phyloP scores from a whole-genome alignment of 2,797 vertebrate genomes.

The Phoeniculus purpureus region DNA sequence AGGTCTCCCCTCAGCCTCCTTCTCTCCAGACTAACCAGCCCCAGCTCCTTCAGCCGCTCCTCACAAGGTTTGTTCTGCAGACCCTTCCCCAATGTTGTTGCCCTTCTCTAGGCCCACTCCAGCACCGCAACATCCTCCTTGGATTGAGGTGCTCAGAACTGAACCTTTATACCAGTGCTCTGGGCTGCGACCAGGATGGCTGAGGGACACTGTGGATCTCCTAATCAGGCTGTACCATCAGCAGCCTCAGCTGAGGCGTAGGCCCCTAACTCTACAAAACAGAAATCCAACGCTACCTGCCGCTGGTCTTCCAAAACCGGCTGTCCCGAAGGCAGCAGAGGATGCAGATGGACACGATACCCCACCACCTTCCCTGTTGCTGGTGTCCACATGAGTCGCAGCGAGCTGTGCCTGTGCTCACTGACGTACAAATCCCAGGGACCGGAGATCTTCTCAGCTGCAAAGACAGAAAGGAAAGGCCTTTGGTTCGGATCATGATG shows the following conservation, averaged over 20 bases:
- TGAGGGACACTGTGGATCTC: background rate
- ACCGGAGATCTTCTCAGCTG: slow-evolving; percentile 79
- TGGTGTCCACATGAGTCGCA: slow-evolving; percentile 85
- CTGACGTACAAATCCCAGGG: slow-evolving; percentile 84
- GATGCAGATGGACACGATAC: slow-evolving; percentile 80
- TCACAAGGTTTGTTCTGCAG: no score
- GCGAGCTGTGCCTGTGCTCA: slow-evolving; percentile 81
- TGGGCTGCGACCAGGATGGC: background rate
- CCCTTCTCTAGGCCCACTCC: no score
- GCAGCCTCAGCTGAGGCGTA: background rate
- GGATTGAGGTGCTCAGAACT: no score
- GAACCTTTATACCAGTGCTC: background rate
- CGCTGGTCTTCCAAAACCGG: slow-evolving; percentile 60
- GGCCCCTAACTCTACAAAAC: rapidly evolving
- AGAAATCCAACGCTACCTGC: slow-evolving; percentile 72
- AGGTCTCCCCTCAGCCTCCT: no score
- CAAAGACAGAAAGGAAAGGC: background rate
- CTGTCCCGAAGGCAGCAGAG: slow-evolving; percentile 72
- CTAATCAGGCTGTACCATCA: background rate
- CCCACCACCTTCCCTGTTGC: slow-evolving; percentile 85
- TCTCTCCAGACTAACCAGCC: no score
- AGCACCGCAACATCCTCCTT: no score
- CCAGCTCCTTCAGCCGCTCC: no score
- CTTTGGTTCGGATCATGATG: background rate
- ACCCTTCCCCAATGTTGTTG: no score